Percentiles rank a stretch among this genome's conserved stretches.
phyloP scores from a whole-genome alignment of 2,113 vertebrate genomes.

The Fulica atra region DNA sequence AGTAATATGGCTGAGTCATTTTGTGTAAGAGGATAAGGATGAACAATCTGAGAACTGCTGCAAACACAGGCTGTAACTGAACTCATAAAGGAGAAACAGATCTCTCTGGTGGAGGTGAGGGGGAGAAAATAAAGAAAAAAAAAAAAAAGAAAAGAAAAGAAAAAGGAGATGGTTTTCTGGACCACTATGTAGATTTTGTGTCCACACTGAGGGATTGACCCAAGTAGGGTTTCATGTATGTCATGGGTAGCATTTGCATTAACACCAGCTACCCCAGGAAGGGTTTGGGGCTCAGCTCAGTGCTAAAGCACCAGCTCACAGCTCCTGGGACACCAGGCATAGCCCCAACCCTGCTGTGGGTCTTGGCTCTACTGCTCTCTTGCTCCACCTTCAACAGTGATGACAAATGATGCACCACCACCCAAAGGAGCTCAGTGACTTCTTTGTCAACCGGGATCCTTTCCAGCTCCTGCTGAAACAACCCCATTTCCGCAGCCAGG shows the following conservation, averaged over 20 bases:
- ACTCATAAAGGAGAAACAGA: background rate
- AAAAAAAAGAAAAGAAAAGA: background rate
- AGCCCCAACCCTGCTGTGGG: rapidly evolving
- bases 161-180: background rate
- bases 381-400: background rate
- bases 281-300: background rate
- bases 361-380: background rate
- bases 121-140: no score
- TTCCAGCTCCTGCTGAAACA: background rate
- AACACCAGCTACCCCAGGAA: background rate
- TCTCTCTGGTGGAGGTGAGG: no score
- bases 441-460: background rate
- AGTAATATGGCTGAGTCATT: background rate
- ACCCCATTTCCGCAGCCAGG: background rate
- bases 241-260: no score
- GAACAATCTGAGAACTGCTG: background rate
- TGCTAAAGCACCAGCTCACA: background rate
- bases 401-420: rapidly evolving
- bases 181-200: background rate
- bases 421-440: background rate
- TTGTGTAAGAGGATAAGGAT: background rate
- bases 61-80: background rate
- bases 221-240: background rate
- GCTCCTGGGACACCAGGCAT: background rate
- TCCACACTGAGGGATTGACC: background rate